Conservation (phyloP, 2,888 invertebrate species). For the Serripes groenlandicus region DNA sequence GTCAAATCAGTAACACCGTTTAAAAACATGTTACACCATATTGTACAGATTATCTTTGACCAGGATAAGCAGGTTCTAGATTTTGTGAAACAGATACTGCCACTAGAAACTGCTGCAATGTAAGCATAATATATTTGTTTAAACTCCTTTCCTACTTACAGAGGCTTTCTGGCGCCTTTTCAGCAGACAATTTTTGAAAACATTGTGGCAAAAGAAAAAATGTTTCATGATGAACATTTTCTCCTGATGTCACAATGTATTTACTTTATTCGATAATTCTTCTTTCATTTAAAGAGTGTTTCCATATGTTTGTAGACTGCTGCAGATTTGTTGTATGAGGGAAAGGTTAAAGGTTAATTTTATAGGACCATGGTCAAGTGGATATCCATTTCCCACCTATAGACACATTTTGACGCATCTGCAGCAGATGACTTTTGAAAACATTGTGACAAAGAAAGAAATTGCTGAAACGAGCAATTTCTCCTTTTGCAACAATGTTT, state of each 20-base stretch:
- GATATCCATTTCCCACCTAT: too few relatives aligned
- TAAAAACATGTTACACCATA: slow-evolving; percentile 86
- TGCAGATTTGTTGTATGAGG: too few relatives aligned
- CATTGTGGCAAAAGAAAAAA: not conserved
- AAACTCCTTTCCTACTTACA: not conserved
- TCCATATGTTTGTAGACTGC: too few relatives aligned
- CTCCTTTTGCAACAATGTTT: too few relatives aligned
- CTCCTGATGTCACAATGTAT: not conserved
- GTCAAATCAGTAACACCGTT: slow-evolving; percentile 86
- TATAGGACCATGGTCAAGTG: too few relatives aligned
- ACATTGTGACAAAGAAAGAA: too few relatives aligned
- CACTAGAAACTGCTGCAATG: slow-evolving; percentile 91
- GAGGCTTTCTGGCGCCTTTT: not conserved
- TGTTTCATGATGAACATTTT: not conserved
- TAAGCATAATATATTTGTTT: not conserved
- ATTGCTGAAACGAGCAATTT: too few relatives aligned
- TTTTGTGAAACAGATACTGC: slow-evolving; percentile 93
- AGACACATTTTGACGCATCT: too few relatives aligned
- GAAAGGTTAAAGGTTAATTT: too few relatives aligned
- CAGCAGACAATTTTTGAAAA: not conserved
- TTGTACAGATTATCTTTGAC: slow-evolving; percentile 89
- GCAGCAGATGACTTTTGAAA: too few relatives aligned
- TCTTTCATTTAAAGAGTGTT: too few relatives aligned
- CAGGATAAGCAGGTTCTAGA: slow-evolving; percentile 92
- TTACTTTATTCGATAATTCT: too few relatives aligned